Conservation (phyloP, 2,888 invertebrate genomes). For the Callinectes sapidus region DNA sequence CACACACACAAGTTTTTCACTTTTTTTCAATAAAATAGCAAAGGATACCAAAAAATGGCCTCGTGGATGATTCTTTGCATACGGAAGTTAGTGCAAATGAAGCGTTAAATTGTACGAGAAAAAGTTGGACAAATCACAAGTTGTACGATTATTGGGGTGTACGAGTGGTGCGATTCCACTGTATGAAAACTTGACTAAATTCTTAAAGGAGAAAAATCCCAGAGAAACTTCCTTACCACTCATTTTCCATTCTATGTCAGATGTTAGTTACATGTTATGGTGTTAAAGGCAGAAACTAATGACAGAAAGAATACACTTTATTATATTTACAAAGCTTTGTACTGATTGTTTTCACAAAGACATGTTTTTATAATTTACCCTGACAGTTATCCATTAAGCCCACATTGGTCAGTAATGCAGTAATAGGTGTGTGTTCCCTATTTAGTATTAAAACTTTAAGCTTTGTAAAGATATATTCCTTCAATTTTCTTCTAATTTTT, state of each 20-base stretch:
- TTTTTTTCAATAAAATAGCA: too few species aligned
- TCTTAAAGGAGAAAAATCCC: neutral
- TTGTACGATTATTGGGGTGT: too few species aligned
- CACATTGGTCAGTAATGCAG: neutral
- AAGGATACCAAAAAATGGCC: too few species aligned
- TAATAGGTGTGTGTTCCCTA: neutral
- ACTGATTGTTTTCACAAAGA: slow-evolving; percentile 56
- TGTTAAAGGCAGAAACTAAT: neutral
- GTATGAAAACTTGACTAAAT: neutral
- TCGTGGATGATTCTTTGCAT: too few species aligned
- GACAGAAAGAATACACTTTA: slow-evolving; percentile 61
- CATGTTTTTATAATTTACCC: slow-evolving; percentile 31
- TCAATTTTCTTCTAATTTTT: slow-evolving; percentile 18
- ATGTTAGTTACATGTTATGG: neutral
- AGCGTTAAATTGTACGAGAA: too few species aligned
- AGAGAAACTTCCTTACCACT: neutral
- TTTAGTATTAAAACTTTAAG: neutral
- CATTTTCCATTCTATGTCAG: neutral
- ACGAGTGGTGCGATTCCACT: too few species aligned
- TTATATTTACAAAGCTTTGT: slow-evolving; percentile 65
- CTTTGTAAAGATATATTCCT: slow-evolving; percentile 33
- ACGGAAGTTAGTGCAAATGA: too few species aligned
- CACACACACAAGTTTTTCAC: too few species aligned
- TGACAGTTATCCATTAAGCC: neutral
- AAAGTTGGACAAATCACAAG: too few species aligned